Percentiles rank a stretch among this genome's conserved stretches.
Conservation (phyloP, 2,888 invertebrate genomes). For the Epinotia nisella region DNA sequence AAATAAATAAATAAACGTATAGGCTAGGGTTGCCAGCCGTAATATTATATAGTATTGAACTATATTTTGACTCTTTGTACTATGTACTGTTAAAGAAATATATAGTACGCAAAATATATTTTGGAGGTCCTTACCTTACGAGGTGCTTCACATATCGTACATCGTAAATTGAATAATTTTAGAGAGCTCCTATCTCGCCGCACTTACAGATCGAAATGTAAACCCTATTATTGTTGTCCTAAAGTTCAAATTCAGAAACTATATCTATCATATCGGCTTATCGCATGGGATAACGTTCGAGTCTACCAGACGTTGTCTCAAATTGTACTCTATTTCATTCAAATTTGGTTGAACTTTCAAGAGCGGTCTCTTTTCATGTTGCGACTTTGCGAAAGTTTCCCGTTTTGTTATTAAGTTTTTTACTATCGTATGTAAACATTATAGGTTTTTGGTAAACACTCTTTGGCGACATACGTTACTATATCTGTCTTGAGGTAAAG, state of each 20-base stretch:
- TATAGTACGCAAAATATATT: too few species aligned
- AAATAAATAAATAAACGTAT: too few species aligned
- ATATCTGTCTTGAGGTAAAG: background rate
- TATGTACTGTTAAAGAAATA: too few species aligned
- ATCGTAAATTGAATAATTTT: conserved; percentile 2
- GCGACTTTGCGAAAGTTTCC: background rate
- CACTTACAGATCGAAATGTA: background rate
- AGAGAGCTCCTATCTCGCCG: background rate
- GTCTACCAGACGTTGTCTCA: background rate
- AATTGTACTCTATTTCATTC: background rate
- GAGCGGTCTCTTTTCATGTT: background rate
- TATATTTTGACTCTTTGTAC: too few species aligned
- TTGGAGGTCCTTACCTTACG: too few species aligned
- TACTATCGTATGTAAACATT: conserved; percentile 8
- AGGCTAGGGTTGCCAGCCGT: too few species aligned
- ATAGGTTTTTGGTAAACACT: conserved; percentile 5
- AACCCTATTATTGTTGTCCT: background rate
- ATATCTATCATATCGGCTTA: background rate
- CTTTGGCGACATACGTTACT: background rate
- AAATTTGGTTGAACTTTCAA: background rate
- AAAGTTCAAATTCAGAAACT: background rate
- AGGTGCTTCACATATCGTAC: too few species aligned
- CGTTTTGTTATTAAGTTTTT: conserved; percentile 15
- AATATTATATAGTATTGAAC: too few species aligned
- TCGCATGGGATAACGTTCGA: background rate